A percentile compares a stretch with the other conserved stretches of the same genome.
phyloP scores from a whole-genome alignment of 30 jellyfish, hydroid and myxozoan genomes.

The Hydractinia symbiolongicarpus region DNA sequence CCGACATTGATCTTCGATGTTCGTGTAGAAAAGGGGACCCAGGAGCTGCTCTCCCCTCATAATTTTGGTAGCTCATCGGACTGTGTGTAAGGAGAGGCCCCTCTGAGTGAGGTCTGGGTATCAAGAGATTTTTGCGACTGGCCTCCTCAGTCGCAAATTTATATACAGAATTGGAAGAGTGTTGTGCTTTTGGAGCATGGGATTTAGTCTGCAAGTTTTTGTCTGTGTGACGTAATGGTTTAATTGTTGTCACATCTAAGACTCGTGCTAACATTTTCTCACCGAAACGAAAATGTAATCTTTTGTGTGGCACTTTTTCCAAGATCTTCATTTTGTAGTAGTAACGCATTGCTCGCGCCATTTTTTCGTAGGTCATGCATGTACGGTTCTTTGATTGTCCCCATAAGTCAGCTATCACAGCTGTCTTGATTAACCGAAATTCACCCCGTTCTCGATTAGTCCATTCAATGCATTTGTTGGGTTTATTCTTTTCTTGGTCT shows the following conservation, averaged over 20 bases:
- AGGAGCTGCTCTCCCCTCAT: background rate
- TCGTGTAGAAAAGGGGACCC: background rate
- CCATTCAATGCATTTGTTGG: constrained; percentile 73
- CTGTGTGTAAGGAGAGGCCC: background rate
- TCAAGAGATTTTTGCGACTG: background rate
- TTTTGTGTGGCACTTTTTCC: constrained; percentile 81
- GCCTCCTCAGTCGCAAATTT: background rate
- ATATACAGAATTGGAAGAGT: background rate
- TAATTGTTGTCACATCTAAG: constrained; percentile 1
- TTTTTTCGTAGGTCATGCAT: constrained; percentile 89
- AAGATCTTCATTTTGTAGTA: constrained; percentile 80
- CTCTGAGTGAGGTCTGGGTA: constrained; percentile 3
- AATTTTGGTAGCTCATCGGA: background rate
- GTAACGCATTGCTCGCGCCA: constrained; percentile 98
- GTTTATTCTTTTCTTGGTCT: constrained; percentile 60
- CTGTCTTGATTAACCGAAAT: constrained; percentile 88
- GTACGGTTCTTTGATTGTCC: constrained; percentile 87
- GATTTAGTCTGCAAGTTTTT: background rate
- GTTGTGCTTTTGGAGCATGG: background rate
- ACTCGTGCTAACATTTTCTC: constrained; percentile 77
- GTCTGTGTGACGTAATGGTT: constrained; percentile 1
- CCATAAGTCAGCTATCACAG: constrained; percentile 87
- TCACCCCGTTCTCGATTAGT: constrained; percentile 89
- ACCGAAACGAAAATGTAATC: constrained; percentile 92
- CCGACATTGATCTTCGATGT: background rate